Evolutionary conservation across 2,797 vertebrate species (phyloP).

Genomic region (Falco peregrinus): DNA sequence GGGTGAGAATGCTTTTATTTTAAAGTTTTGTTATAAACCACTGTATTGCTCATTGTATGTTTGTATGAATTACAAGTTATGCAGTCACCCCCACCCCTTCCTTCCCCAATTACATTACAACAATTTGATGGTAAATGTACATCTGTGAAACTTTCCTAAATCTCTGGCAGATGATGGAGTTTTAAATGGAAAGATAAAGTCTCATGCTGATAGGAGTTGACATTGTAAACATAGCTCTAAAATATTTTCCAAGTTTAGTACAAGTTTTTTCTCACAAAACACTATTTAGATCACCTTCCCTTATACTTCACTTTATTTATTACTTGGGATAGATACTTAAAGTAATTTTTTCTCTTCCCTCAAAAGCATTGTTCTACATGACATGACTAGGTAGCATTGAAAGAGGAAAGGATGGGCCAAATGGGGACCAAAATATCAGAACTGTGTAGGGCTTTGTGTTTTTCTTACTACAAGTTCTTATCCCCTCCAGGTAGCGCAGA

Average conservation of each 20-base stretch:
- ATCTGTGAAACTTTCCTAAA: not conserved
- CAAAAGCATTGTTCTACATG: not conserved
- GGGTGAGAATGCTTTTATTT: slow-evolving; percentile 70
- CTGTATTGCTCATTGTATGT: not conserved
- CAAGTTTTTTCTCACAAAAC: not conserved
- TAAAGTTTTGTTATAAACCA: not conserved
- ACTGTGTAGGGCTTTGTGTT: not conserved
- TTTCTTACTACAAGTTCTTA: not conserved
- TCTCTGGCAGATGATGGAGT: not conserved
- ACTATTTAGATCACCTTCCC: not conserved
- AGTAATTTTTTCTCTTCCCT: not conserved
- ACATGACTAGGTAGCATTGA: not conserved
- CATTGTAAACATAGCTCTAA: not conserved
- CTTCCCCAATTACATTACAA: not conserved
- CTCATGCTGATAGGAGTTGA: not conserved
- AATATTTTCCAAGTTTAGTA: not conserved
- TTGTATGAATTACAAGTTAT: not conserved
- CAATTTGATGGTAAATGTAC: not conserved
- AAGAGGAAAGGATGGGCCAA: not conserved
- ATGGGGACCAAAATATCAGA: not conserved
- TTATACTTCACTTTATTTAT: not conserved
- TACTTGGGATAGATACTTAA: not conserved
- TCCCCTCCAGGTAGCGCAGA: not conserved
- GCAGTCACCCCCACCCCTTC: not conserved
- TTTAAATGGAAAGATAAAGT: not conserved